phyloP scores from a whole-genome alignment of 2,797 vertebrate species.

The Platyrinchus mystaceus region DNA sequence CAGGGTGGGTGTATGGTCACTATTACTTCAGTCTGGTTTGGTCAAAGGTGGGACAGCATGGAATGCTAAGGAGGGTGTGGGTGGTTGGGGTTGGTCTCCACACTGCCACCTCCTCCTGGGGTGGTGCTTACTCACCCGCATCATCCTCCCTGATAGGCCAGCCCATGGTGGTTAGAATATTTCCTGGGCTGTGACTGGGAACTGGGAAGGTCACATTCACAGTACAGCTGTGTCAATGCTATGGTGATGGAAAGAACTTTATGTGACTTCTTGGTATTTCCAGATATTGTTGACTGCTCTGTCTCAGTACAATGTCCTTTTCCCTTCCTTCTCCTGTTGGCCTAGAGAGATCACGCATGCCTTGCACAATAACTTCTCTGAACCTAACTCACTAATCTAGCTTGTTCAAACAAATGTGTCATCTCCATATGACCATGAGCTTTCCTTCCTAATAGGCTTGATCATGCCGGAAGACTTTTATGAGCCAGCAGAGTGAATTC shows the following conservation, averaged over 20 bases:
- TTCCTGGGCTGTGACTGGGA: background rate
- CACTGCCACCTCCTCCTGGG: background rate
- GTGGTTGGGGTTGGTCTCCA: background rate
- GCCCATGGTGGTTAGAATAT: fast-evolving
- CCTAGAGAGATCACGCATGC: background rate
- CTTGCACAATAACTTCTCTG: background rate
- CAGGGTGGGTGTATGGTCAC: background rate
- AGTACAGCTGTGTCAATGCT: background rate
- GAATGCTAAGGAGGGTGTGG: background rate
- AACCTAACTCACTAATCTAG: background rate
- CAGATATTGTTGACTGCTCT: background rate
- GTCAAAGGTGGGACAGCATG: background rate
- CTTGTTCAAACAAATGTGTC: background rate
- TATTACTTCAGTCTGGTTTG: background rate
- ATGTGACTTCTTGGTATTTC: background rate
- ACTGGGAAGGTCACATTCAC: background rate
- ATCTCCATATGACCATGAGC: background rate
- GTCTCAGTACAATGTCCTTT: background rate
- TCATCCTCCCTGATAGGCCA: background rate
- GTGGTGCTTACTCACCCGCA: fast-evolving
- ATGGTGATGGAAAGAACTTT: background rate
- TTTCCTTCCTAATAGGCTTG: background rate
- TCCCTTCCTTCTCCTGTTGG: background rate
- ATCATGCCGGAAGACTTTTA: background rate
- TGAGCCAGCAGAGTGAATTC: background rate